A percentile compares a stretch with the other conserved stretches of the same genome.
phyloP scores from a whole-genome alignment of 2,888 invertebrate species.

The Archaeoteleia sp. region DNA sequence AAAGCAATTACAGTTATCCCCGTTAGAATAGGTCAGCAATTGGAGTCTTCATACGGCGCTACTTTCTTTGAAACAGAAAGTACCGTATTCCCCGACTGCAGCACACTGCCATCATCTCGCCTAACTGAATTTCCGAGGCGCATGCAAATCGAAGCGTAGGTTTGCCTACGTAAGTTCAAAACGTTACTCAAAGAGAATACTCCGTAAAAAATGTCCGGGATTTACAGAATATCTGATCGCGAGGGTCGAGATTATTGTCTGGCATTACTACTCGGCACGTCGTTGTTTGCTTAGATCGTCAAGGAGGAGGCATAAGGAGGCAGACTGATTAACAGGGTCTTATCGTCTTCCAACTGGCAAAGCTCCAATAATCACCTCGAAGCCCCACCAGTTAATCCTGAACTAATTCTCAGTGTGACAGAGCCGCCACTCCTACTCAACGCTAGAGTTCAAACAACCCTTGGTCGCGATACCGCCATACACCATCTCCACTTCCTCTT shows the following conservation, averaged over 20 bases:
- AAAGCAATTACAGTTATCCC: too few relatives aligned
- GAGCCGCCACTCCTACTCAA: slow-evolving; percentile 55
- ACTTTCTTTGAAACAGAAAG: too few relatives aligned
- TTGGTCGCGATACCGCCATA: slow-evolving; percentile 3
- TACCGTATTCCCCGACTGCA: too few relatives aligned
- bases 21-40: too few relatives aligned
- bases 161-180: not conserved
- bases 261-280: not conserved
- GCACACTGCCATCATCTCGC: too few relatives aligned
- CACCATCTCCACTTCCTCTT: slow-evolving; percentile 8
- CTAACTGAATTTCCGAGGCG: too few relatives aligned
- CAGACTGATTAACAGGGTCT: slow-evolving; percentile 69
- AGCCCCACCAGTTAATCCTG: slow-evolving; percentile 70
- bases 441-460: slow-evolving; percentile 43
- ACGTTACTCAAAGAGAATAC: not conserved
- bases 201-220: not conserved
- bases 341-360: slow-evolving; percentile 70
- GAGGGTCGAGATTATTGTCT: slow-evolving; percentile 3
- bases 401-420: slow-evolving; percentile 69
- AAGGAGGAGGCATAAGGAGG: slow-evolving; percentile 38
- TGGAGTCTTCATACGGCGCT: too few relatives aligned
- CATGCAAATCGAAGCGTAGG: too few relatives aligned
- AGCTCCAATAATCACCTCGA: slow-evolving; percentile 71
- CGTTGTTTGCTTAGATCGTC: slow-evolving; percentile 25
- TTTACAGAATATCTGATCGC: slow-evolving; percentile 15